Evolutionary conservation across 1,140 invertebrate species (phyloP).

Genomic region (Asbolus verrucosus): DNA sequence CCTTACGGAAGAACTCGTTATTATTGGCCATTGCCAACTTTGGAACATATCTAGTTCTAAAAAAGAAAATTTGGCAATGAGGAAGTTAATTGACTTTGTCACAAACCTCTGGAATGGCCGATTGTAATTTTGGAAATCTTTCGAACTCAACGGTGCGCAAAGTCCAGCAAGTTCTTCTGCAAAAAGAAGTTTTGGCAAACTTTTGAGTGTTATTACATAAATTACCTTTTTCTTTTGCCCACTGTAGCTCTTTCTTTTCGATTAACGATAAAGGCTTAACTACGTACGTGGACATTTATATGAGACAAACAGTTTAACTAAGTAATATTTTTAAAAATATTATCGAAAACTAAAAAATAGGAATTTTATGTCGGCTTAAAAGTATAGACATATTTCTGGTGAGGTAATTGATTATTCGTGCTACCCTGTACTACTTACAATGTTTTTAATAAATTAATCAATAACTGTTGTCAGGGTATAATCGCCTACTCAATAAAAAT

Average conservation of each 20-base stretch:
- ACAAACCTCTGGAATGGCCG: slow-evolving; percentile 54
- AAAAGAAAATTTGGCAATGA: slow-evolving; percentile 11
- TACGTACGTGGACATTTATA: slow-evolving; percentile 50
- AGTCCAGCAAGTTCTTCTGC: slow-evolving; percentile 75
- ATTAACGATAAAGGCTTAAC: slow-evolving; percentile 68
- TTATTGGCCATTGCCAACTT: slow-evolving; percentile 49
- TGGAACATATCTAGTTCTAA: slow-evolving; percentile 52
- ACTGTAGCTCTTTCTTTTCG: slow-evolving; percentile 81
- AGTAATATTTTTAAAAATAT: slow-evolving; percentile 53
- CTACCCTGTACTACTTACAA: too few species aligned
- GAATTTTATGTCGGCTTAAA: slow-evolving; percentile 11
- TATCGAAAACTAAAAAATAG: slow-evolving; percentile 29
- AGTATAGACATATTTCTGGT: slow-evolving; percentile 16
- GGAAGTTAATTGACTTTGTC: too few species aligned
- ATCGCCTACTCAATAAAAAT: too few species aligned
- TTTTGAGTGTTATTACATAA: too few species aligned
- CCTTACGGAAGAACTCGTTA: slow-evolving; percentile 32
- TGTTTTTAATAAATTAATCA: too few species aligned
- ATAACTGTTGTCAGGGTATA: too few species aligned
- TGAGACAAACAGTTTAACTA: neutral
- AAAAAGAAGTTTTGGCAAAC: too few species aligned
- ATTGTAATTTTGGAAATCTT: slow-evolving; percentile 46
- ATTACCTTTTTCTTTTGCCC: slow-evolving; percentile 81
- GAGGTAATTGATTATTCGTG: too few species aligned
- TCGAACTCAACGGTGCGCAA: slow-evolving; percentile 68